These are phyloP conservation scores for Neoseiulus cucumeris DNA, from an alignment of 1,140 invertebrate species.

Conservation along the genomic window DNA sequence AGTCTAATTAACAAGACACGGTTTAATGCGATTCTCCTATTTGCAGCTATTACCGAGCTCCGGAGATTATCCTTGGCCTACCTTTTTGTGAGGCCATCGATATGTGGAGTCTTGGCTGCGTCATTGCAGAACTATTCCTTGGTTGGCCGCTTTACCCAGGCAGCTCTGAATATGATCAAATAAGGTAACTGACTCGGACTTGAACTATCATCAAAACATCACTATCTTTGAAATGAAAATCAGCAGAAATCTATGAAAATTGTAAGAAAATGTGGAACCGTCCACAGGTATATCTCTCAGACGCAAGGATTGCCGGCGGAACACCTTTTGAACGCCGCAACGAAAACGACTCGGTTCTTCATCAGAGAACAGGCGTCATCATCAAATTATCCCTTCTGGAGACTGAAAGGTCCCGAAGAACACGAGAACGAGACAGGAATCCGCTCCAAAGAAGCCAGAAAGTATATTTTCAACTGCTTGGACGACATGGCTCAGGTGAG, in stretches of 20 bases:
- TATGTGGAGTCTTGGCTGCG: conserved; percentile 99
- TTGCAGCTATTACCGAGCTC: conserved; percentile 42
- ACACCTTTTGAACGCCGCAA: conserved; percentile 95
- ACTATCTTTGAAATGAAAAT: too few relatives aligned
- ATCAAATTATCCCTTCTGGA: conserved; percentile 90
- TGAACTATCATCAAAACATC: too few relatives aligned
- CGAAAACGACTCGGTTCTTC: conserved; percentile 97
- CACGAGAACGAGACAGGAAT: conserved; percentile 93
- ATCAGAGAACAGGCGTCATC: conserved; percentile 66
- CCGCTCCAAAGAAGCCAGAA: conserved; percentile 96
- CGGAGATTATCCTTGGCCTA: conserved; percentile 91
- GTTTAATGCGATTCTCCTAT: background rate
- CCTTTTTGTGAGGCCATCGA: conserved; percentile 99
- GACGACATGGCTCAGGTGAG: conserved; percentile 78
- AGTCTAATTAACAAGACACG: background rate
- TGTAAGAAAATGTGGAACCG: too few relatives aligned
- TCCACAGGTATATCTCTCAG: conserved; percentile 76
- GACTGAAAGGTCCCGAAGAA: conserved; percentile 89
- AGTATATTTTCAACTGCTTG: conserved; percentile 98
- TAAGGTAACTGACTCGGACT: conserved; percentile 3
- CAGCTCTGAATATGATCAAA: conserved; percentile 95
- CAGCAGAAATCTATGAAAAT: too few relatives aligned
- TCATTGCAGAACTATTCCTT: conserved; percentile 94
- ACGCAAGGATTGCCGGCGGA: conserved; percentile 87
- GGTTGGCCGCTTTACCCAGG: conserved; percentile 99